Base-by-base conservation (phyloP, 2,888 invertebrate genomes). In the Synanthedon andrenaeformis region DNA sequence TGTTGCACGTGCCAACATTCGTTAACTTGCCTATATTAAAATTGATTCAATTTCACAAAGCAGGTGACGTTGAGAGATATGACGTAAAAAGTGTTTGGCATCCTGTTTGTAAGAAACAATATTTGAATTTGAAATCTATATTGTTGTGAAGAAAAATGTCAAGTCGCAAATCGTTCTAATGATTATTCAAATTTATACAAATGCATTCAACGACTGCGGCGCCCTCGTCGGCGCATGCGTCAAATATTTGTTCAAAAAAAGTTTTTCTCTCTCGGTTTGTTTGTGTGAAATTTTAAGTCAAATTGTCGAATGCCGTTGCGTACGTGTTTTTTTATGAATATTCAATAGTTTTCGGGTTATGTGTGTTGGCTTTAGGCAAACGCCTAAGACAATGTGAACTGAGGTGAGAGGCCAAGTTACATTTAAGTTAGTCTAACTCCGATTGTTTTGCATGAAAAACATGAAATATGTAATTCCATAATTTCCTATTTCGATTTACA, bases 271-370 rank as follows among this genome's bases (percentile, higher is more conserved):
- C 57, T 67, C 61, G 57, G 59, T 65, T 59, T 80, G 77, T 83
- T 85, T 84, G 85, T 81, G 84, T 85, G 84, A 86, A 84, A 85
- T 80, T 79, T 79, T 74, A 76, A 78, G 81, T 76, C 80, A 82
- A 80, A 79, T 81, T 82, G 79, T 76, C 74, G 74, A 78, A 79
- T 78, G 67, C 71, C 72, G 64, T 68, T 64, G 68, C 68, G 69
- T 73, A 64, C 58, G 58, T 52, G 50, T 51, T 53, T 57, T n/a
- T 58, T 62, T 67, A 76, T 86, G 84, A 85, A 85, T 85, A 86
- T 85, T 82, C 81, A 85, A 73, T 65, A 66, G 60, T 62, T 62
- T 45, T 19, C 49, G 56, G 49, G 60, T 58, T 60, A 63, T 58
- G 54, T 58, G 57, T 63, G 69, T 72, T 65, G 69, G 74, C 70